Conservation (phyloP, 2,113 vertebrate species). For the Scytalopus superciliaris region DNA sequence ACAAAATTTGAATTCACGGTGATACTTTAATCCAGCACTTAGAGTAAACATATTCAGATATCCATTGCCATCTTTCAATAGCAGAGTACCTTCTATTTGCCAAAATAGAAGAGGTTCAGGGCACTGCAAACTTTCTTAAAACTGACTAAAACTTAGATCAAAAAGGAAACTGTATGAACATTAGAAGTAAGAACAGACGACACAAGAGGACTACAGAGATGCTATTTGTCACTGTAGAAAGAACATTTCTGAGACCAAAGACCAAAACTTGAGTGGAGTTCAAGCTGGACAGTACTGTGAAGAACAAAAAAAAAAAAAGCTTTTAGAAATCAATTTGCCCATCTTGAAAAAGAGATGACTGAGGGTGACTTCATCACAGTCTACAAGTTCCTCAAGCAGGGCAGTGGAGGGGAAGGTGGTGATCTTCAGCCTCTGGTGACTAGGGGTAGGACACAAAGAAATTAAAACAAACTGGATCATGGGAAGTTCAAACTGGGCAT, state of each 20-base stretch:
- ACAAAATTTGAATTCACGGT: not conserved
- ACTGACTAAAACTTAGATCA: fast-evolving
- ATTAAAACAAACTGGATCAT: not conserved
- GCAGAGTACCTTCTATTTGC: not conserved
- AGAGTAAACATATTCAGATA: not conserved
- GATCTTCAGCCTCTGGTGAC: not conserved
- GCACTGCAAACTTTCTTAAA: not conserved
- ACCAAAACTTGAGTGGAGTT: not conserved
- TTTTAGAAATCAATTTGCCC: not conserved
- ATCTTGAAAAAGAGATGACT: not conserved
- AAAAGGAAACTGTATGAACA: not conserved
- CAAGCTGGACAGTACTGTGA: not conserved
- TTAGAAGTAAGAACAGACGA: not conserved
- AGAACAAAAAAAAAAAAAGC: not conserved
- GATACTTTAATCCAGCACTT: not conserved
- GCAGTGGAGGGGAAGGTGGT: not conserved
- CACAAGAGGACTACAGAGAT: not conserved
- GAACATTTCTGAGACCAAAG: not conserved
- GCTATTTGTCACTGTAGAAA: not conserved
- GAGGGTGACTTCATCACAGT: not conserved
- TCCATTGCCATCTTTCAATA: not conserved
- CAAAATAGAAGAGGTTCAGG: not conserved
- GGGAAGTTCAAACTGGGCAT: not conserved
- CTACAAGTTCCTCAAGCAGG: not conserved
- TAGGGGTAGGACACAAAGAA: not conserved